Evolutionary conservation across 1,140 invertebrate species (phyloP), one percentile per base, ranked within the genome.

Genomic region (Conus ventricosus): DNA sequence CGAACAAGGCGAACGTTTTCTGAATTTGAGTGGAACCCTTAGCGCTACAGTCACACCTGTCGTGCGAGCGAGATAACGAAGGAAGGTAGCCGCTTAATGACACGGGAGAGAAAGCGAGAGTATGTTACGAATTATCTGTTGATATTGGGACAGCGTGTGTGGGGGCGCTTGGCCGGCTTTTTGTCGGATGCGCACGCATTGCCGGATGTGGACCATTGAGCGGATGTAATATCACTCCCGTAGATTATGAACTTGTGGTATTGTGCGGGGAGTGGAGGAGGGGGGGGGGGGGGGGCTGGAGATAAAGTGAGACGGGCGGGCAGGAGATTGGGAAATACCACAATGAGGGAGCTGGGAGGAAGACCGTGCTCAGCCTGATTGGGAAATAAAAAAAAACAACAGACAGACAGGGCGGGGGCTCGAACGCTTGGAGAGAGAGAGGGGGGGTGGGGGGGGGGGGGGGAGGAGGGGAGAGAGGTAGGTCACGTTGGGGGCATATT

Each of bases 151-250:
- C 10, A 82, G 54, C 13, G 27, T 23, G 27, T 23, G 51, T 13
- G 60, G 60, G 13, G 80, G 54, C 23, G 54, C 13, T 53, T 53
- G 80, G 27, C 20, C 39, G 80, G 39, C 27, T 51, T 27, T 39
- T 39, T 81, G 80, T 54, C 23, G 20, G 80, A 81, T 81, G 80
- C 80, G 80, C 80, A 51, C 20, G 80, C 80, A 23, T 4, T 54
- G 20, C 39, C 80, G 80, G 80, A 81, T 81, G 80, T 81, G 80
- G 51, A 81, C 80, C 54, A 81, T 81, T 53, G 80, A 20, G 51
- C 39, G 39, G 80, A 81, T 81, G 27, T 81, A 54, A 54, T 81
- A 54, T 81, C 67, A 71, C 67, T 71, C 67, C 20, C 20, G 67
- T 71, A 7, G 51, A 81, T 81, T 81, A 85, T 67, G 63, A 85